phyloP scores from a whole-genome alignment of 1,140 invertebrate species.

The Laupala kohalensis region DNA sequence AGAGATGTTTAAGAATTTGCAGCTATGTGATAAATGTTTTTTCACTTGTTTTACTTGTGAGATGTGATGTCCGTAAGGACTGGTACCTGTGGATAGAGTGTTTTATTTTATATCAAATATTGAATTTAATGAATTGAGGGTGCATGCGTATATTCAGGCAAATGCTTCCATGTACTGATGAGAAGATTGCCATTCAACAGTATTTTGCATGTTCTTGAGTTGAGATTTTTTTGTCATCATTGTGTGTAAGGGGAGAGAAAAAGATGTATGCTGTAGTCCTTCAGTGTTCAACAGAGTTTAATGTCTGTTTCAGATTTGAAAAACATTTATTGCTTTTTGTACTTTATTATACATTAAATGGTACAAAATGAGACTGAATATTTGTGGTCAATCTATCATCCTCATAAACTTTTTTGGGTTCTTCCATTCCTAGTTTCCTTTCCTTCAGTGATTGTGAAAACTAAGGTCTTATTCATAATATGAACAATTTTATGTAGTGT shows the following conservation, averaged over 20 bases:
- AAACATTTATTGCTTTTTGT: slow-evolving; percentile 7
- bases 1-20: neutral
- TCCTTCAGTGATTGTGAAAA: too few relatives aligned
- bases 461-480: too few relatives aligned
- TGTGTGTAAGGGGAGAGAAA: neutral
- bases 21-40: neutral
- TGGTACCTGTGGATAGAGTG: neutral
- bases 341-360: slow-evolving; percentile 1
- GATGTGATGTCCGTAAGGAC: neutral
- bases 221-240: neutral
- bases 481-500: too few relatives aligned
- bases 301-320: slow-evolving; percentile 2
- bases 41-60: neutral
- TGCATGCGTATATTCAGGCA: neutral
- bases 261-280: neutral
- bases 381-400: too few relatives aligned
- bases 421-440: too few relatives aligned
- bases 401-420: too few relatives aligned
- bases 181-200: neutral
- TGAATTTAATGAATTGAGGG: neutral
- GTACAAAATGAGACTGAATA: neutral
- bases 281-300: slow-evolving; percentile 1
- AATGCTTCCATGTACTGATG: neutral
- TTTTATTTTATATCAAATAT: neutral
- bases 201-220: neutral